These are phyloP conservation scores for Hemiprocne comata DNA, from an alignment of 2,113 vertebrate species.

Conservation along the genomic window DNA sequence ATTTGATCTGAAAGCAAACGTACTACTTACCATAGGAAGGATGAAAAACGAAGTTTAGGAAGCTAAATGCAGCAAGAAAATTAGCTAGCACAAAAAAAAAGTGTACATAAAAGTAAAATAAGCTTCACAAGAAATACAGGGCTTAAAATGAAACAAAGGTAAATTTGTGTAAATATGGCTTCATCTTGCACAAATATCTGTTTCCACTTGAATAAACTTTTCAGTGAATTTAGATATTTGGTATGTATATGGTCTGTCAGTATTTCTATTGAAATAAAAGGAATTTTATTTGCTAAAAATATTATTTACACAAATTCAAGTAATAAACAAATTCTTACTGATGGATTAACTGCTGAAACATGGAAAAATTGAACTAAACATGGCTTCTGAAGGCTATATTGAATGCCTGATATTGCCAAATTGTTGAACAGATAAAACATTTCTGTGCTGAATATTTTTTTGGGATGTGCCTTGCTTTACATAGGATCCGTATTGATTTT, in stretches of 20 bases:
- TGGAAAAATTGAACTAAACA: not conserved
- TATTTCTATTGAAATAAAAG: not conserved
- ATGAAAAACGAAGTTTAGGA: not conserved
- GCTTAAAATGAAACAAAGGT: not conserved
- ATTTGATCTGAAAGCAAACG: not conserved
- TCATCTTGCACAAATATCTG: not conserved
- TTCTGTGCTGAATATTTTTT: not conserved
- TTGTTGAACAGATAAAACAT: not conserved
- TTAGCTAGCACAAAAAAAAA: too few relatives aligned
- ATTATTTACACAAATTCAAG: fast-evolving
- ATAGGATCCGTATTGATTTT: not conserved
- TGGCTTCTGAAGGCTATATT: not conserved
- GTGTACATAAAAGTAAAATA: not conserved
- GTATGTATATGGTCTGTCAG: not conserved
- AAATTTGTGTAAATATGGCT: not conserved
- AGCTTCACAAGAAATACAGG: not conserved
- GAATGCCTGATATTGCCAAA: not conserved
- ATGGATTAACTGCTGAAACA: not conserved
- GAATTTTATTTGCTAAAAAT: not conserved
- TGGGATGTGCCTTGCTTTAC: not conserved
- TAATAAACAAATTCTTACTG: not conserved
- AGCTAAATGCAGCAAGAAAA: not conserved
- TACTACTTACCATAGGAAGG: not conserved
- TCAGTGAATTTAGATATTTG: not conserved
- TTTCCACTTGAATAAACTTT: not conserved